Evolutionary conservation across 2,797 vertebrate genomes (phyloP).

Genomic region (Mustela erminea): DNA sequence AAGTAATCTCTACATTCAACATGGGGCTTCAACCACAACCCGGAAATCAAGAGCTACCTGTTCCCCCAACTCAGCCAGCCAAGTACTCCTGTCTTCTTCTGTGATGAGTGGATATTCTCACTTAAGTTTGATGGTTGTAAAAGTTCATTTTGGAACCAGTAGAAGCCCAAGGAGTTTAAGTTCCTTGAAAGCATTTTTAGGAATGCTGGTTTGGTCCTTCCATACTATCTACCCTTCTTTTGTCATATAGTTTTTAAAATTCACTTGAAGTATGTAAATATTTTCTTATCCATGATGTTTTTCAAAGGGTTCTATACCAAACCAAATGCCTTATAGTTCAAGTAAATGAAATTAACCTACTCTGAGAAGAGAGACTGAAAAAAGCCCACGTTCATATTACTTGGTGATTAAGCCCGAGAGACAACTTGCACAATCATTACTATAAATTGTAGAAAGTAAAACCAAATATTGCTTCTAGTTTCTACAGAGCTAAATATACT

Average conservation of each 20-base stretch:
- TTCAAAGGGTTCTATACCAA: not conserved
- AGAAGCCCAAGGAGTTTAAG: not conserved
- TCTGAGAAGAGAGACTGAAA: not conserved
- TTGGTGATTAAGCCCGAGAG: conserved; percentile 19
- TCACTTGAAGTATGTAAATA: not conserved
- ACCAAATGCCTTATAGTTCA: not conserved
- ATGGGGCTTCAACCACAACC: not conserved
- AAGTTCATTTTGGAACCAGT: not conserved
- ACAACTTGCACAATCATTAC: not conserved
- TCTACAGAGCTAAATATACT: not conserved
- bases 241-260: not conserved
- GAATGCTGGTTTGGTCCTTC: not conserved
- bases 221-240: not conserved
- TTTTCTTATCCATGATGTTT: not conserved
- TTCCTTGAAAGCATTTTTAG: not conserved
- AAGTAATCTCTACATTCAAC: not conserved
- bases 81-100: not conserved
- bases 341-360: not conserved
- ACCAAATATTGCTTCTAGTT: conserved; percentile 4
- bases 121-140: not conserved
- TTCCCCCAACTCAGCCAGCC: not conserved
- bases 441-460: conserved; percentile 30
- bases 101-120: not conserved
- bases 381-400: not conserved
- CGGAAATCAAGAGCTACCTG: not conserved